A percentile compares a stretch with the other conserved stretches of the same genome.
phyloP scores from a whole-genome alignment of 2,113 vertebrate genomes.

The Otis tarda region DNA sequence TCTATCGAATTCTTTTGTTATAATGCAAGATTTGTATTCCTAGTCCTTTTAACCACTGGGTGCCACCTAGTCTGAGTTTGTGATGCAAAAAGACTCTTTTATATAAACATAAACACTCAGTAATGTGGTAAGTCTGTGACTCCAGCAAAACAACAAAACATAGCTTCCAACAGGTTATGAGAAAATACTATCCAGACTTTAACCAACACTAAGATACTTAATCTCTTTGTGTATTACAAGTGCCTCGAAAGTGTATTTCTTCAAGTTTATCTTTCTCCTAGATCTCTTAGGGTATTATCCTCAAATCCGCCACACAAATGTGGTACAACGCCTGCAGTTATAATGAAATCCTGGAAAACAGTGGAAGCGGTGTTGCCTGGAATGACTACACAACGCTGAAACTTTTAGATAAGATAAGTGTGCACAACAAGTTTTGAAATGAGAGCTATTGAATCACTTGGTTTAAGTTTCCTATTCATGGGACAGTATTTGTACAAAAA shows the following conservation, averaged over 20 bases:
- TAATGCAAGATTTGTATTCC: neutral
- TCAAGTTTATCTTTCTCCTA: conserved; percentile 14
- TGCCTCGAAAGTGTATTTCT: conserved; percentile 4
- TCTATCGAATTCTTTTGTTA: neutral
- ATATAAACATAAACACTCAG: conserved; percentile 4
- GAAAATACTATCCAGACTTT: conserved; percentile 14
- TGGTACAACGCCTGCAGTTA: neutral
- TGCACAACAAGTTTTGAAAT: conserved; percentile 11
- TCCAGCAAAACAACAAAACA: conserved; percentile 4
- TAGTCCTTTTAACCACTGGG: neutral
- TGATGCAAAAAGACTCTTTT: neutral
- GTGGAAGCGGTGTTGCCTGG: neutral
- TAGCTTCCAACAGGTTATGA: conserved; percentile 39
- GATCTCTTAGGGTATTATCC: neutral
- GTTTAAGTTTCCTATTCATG: conserved; percentile 47
- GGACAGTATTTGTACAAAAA: neutral
- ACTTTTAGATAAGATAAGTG: conserved; percentile 13
- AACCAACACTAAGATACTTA: neutral
- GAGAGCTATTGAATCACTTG: neutral
- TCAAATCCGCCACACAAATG: neutral
- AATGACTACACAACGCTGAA: neutral
- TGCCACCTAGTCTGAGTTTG: conserved; percentile 24
- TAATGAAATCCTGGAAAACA: conserved; percentile 27
- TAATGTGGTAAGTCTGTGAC: neutral
- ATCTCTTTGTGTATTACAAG: neutral